Evolutionary conservation across 2,888 invertebrate species (phyloP).

Genomic region (Gisinianus flammeolus): DNA sequence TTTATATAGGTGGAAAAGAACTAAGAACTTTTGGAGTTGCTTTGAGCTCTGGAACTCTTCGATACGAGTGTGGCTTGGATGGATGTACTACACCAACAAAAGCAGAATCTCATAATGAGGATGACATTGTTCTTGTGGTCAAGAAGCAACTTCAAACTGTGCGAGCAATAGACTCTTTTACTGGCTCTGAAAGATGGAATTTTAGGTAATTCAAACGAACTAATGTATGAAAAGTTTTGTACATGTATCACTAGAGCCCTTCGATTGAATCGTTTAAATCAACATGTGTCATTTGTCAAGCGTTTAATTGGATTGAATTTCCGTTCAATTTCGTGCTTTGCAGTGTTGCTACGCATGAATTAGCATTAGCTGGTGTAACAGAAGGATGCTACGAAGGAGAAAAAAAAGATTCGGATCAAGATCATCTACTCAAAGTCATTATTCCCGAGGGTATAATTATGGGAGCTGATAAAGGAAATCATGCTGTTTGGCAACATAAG

Average conservation of each 20-base stretch:
- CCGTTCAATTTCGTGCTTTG: no score
- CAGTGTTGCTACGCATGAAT: slow-evolving; percentile 88
- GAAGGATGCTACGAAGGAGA: slow-evolving; percentile 53
- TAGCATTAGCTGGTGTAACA: slow-evolving; percentile 62
- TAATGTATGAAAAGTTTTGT: no score
- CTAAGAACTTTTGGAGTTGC: slow-evolving; percentile 86
- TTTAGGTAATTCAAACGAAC: no score
- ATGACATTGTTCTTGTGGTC: slow-evolving; percentile 72
- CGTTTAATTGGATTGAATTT: no score
- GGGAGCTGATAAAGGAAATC: slow-evolving; percentile 67
- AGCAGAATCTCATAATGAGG: slow-evolving; percentile 62
- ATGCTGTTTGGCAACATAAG: slow-evolving; percentile 77
- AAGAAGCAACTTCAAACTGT: slow-evolving; percentile 85
- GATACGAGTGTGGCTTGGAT: slow-evolving; percentile 78
- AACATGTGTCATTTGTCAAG: not conserved
- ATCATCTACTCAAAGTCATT: slow-evolving; percentile 65
- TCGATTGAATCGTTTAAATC: no score
- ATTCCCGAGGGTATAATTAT: slow-evolving; percentile 77
- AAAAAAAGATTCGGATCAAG: slow-evolving; percentile 19
- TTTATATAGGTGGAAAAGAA: slow-evolving; percentile 77
- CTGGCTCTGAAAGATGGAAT: slow-evolving; percentile 92
- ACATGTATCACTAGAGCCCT: no score
- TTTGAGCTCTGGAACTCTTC: slow-evolving; percentile 71
- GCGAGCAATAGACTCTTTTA: slow-evolving; percentile 84
- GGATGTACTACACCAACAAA: slow-evolving; percentile 76